These are phyloP conservation scores for Axis porcinus DNA, from an alignment of 2,113 vertebrate species.

Conservation along the genomic window DNA sequence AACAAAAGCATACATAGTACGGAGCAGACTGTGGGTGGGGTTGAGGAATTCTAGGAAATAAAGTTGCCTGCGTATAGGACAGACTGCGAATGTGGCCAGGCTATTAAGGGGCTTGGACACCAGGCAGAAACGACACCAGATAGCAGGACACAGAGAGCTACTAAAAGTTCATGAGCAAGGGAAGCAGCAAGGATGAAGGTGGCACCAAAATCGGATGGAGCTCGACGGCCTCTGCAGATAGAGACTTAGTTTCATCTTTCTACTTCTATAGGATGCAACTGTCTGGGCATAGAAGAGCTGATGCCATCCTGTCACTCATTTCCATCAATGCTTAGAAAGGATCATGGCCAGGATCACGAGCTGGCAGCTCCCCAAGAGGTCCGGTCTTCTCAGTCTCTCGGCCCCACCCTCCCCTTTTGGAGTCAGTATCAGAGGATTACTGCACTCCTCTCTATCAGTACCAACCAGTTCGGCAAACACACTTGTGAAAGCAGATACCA, in stretches of 20 bases:
- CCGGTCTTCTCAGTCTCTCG: neutral
- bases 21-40: neutral
- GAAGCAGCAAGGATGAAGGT: neutral
- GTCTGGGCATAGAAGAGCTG: neutral
- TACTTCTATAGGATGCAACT: neutral
- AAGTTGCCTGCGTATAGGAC: neutral
- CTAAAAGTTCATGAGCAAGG: neutral
- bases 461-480: neutral
- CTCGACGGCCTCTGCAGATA: neutral
- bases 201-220: neutral
- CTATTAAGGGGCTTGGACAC: neutral
- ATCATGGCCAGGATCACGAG: neutral
- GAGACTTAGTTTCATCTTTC: neutral
- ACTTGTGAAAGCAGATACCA: conserved; percentile 16
- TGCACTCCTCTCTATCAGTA: neutral
- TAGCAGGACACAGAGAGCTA: neutral
- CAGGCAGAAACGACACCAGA: neutral
- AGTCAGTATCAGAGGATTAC: neutral
- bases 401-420: neutral
- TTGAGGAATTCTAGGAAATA: neutral
- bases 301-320: neutral
- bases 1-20: neutral
- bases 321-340: neutral
- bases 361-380: neutral
- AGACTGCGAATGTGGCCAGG: neutral